Conservation (phyloP, 2,888 invertebrate species). For the Drosophila nigritarsus region DNA sequence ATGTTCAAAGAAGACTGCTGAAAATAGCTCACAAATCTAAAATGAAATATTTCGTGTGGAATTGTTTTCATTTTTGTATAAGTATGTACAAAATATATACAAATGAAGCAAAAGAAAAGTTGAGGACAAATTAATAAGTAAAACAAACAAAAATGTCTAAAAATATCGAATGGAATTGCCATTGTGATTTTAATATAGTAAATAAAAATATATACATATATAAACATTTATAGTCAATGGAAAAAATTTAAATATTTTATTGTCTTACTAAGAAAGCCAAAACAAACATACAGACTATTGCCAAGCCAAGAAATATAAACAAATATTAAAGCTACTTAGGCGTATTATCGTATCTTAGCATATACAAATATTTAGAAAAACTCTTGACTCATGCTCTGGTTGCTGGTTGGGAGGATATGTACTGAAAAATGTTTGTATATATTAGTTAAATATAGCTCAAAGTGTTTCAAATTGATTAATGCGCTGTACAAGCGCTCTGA, state of each 20-base stretch:
- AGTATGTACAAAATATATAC: not conserved
- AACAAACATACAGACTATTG: constrained; percentile 18
- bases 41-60: constrained; percentile 4
- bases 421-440: constrained; percentile 28
- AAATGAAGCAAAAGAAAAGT: constrained; percentile 11
- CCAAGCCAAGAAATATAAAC: constrained; percentile 17
- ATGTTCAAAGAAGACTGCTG: not conserved
- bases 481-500: constrained; percentile 10
- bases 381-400: constrained; percentile 34
- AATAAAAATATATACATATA: not conserved
- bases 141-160: constrained; percentile 15
- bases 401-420: constrained; percentile 13
- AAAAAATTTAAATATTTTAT: constrained; percentile 21
- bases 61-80: not conserved
- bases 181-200: not conserved
- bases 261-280: constrained; percentile 16
- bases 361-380: constrained; percentile 16
- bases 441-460: constrained; percentile 31
- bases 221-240: constrained; percentile 15
- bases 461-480: constrained; percentile 27
- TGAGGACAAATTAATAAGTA: constrained; percentile 58
- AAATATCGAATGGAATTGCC: constrained; percentile 11
- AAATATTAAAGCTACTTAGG: constrained; percentile 18
- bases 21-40: constrained; percentile 30
- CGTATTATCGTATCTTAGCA: constrained; percentile 11